These are phyloP conservation scores for Ochropleura plecta DNA, from an alignment of 2,888 invertebrate genomes.

Conservation along the genomic window DNA sequence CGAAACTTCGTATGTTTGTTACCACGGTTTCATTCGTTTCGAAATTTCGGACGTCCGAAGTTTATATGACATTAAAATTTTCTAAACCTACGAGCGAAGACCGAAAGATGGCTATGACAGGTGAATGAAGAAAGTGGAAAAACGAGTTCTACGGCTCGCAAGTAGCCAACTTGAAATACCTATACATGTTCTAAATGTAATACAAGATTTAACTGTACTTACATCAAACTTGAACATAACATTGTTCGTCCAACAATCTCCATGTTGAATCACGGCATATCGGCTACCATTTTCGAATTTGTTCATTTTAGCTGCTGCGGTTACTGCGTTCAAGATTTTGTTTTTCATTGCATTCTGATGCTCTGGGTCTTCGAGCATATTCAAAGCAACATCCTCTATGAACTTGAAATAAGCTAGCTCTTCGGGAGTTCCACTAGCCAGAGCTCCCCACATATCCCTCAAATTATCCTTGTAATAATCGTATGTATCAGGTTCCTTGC, in stretches of 20 bases:
- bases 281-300: slow-evolving; percentile 63
- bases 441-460: slow-evolving; percentile 56
- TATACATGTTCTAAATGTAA: neutral
- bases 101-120: neutral
- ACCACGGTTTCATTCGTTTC: too few relatives aligned
- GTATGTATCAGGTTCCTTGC: slow-evolving; percentile 70
- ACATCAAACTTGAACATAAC: slow-evolving; percentile 73
- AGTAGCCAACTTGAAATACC: neutral
- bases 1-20: too few relatives aligned
- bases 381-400: slow-evolving; percentile 53
- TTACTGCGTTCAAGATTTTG: slow-evolving; percentile 37
- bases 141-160: neutral
- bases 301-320: slow-evolving; percentile 43
- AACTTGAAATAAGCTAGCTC: slow-evolving; percentile 22
- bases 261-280: slow-evolving; percentile 73
- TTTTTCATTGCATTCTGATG: slow-evolving; percentile 64
- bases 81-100: neutral
- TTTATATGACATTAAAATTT: too few relatives aligned
- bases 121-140: neutral
- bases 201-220: slow-evolving; percentile 36
- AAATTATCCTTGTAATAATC: slow-evolving; percentile 60
- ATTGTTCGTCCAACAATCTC: slow-evolving; percentile 79
- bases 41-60: too few relatives aligned
- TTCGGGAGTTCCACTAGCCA: neutral
- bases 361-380: slow-evolving; percentile 63